phyloP scores from a whole-genome alignment of 2,797 vertebrate genomes.

The Botia kubotai region DNA sequence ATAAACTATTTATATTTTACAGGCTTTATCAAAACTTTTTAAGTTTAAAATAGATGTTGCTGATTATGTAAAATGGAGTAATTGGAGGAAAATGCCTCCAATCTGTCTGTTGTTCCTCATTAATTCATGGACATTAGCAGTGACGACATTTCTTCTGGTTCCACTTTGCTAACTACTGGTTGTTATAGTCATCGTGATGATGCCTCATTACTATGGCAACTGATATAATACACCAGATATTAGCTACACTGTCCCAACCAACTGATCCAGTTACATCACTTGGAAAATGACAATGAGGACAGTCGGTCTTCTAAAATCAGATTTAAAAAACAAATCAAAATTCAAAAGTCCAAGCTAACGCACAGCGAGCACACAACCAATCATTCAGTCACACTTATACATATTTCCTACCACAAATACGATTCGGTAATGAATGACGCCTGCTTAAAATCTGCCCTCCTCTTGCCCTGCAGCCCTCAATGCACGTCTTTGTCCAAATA shows the following conservation, averaged over 20 bases:
- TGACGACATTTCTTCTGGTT: no score
- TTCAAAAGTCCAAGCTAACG: neutral
- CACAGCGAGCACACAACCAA: neutral
- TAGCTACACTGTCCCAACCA: no score
- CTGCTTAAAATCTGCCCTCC: constrained; percentile 41
- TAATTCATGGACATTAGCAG: neutral
- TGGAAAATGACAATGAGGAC: neutral
- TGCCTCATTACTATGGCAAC: neutral
- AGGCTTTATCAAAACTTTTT: constrained; percentile 29
- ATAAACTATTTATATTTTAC: constrained; percentile 48
- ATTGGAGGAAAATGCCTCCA: constrained; percentile 11
- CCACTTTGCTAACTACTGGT: no score
- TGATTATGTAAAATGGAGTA: neutral
- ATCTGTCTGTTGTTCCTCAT: neutral
- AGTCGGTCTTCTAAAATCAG: neutral
- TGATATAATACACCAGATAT: neutral
- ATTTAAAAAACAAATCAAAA: neutral
- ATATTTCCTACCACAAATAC: constrained; percentile 15
- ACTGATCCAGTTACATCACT: no score
- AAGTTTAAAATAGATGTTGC: constrained; percentile 6
- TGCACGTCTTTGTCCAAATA: constrained; percentile 74
- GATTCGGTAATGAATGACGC: constrained; percentile 17
- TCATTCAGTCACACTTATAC: neutral
- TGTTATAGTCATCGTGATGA: no score
- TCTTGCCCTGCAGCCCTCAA: constrained; percentile 58